Evolutionary conservation across 2,888 invertebrate genomes (phyloP), one percentile per base, ranked within the genome.

Genomic region (Kryphioiulus occultus): DNA sequence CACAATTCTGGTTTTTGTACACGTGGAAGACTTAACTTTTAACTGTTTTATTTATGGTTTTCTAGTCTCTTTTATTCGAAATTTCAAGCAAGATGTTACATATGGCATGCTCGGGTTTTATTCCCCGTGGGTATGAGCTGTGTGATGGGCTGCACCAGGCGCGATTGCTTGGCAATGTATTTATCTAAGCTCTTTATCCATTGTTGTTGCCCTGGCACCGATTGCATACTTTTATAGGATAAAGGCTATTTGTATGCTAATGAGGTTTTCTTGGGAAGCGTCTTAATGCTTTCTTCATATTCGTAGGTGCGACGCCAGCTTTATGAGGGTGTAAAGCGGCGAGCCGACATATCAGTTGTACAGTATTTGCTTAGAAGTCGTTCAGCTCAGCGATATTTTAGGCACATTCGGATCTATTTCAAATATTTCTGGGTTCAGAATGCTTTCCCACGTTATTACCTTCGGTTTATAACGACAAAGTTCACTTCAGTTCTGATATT

Each of bases 1-100:
- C 26, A 68, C 7, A 7, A 68, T n/a, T 10, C 3, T 12, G 68
- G 1, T 68, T 68, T 68, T 26, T 68, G 26, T 68, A 68, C 12
- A 10, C 68, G 68, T 15, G 26, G 12, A 26, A 68, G 68, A 26
- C 68, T 68, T 68, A 68, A 68, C 68, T 68, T 68, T 68, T 68
- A 68, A 68, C 68, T 68, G 68, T 68, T 68, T 68, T 68, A 68
- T 68, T 68, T 68, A 68, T 68, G 68, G 68, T 68, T 68, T 68
- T 68, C 68, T 68, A 68, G 68, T 68, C 68, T 68, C 68, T 68
- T 68, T 68, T 68, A 68, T 68, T 68, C 26, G 68, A 68, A 68
- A 68, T 68, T 68, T 68, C 26, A 68, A 68, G 68, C 68, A 68
- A 68, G 68, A 68, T 68, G 68, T 68, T 68, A 26, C 68, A 68